Evolutionary conservation across 2,113 vertebrate genomes (phyloP), one percentile per base, ranked within the genome.

Genomic region (Tragelaphus buxtoni): DNA sequence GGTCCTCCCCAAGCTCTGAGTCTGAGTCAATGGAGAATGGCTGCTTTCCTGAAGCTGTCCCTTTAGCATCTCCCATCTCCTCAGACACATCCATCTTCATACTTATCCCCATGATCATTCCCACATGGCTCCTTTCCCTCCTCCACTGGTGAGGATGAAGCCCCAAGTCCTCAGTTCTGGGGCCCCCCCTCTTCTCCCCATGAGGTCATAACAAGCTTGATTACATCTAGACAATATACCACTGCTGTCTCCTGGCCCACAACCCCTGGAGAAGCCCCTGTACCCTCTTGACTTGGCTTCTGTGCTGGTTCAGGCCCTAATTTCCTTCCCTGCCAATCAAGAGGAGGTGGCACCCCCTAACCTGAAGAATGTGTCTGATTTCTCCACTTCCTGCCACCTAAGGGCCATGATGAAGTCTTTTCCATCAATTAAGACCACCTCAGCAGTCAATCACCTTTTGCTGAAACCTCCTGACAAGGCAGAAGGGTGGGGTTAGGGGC

Each of bases 271-370:
- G 84, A 60, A 95, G 58, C 20, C 42, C 56, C 1, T 0, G 65
- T 65, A 97, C 63, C 90, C 60, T 92, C 86, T 84, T 81, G 84
- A 17, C 53, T 93, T 97, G 84, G 58, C 60, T 96, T 96, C 94
- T 90, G 79, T n/a, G 2, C 88, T 95, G 35, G 65, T 96, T 65
- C 65, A 88, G 94, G 90, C 39, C 90, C 63, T 80, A 92, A 90
- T 97, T 98, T 96, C 88, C 88, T 96, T 76, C 49, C 76, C 35
- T 96, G 76, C 30, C 94, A 88, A 90, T 98, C 92, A 97, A 80
- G 22, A 93, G 51, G 58, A 83, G 60, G 55, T 94, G 26, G 89
- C 5, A 87, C 3, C 35, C 63, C 91, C 58, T n/a, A 82, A 55
- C 42, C 58, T 94, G 53, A 95, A 91, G 32, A 88, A 24, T 87